A percentile compares a stretch with the other conserved stretches of the same genome.
Conservation (phyloP, 2,113 vertebrate species). For the human (Homo sapiens) region GRCh38 chr5:74984001-74984500, state of each 20-base stretch:
- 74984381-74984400: neutral
- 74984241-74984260: neutral
- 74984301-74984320: neutral
- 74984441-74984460: neutral
- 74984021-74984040: neutral
- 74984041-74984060: constrained; percentile 22
- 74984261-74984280: neutral
- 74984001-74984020: neutral
- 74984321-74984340: neutral
- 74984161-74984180: constrained; percentile 37
- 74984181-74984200: constrained; percentile 26
- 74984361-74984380: neutral
- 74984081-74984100: constrained; percentile 53
- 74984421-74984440: neutral
- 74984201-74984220: constrained; percentile 21
- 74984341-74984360: neutral
- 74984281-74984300: neutral
- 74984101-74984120: constrained; percentile 41
- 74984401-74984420: neutral
- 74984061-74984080: constrained; percentile 28
- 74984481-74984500: neutral
- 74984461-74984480: neutral
- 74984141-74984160: constrained; percentile 40
- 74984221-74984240: neutral
- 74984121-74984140: constrained; percentile 63